A percentile compares a stretch with the other conserved stretches of the same genome.
Conservation (phyloP, 2,888 invertebrate species). For the Melanargia galathea region DNA sequence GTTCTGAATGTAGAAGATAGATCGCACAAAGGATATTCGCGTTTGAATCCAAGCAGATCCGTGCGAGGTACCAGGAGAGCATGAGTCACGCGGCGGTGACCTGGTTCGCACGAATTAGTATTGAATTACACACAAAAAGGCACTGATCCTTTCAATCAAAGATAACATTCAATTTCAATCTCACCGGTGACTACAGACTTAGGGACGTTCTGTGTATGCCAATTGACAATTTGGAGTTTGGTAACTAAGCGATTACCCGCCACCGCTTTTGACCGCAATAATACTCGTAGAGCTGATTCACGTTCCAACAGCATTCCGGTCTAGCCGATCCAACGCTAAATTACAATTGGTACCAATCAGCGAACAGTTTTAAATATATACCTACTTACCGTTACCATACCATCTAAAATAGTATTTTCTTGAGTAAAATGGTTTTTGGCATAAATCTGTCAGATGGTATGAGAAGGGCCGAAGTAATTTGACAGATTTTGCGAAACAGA, state of each 20-base stretch:
- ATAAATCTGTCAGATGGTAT: no score
- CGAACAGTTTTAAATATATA: no score
- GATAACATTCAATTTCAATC: conserved; percentile 18
- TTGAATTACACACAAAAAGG: conserved; percentile 17
- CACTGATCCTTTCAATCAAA: conserved; percentile 16
- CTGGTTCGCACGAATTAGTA: conserved; percentile 62
- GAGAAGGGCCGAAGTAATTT: no score
- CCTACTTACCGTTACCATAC: no score
- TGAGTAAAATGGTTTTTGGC: no score
- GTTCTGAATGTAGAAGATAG: not conserved
- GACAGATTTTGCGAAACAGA: no score
- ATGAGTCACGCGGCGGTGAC: conserved; percentile 57
- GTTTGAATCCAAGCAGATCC: conserved; percentile 14
- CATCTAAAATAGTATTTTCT: no score
- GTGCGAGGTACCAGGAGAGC: conserved; percentile 31
- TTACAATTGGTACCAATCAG: no score
- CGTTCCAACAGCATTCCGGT: not conserved
- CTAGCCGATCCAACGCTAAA: not conserved
- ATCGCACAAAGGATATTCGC: conserved; percentile 6
- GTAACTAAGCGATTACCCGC: not conserved
- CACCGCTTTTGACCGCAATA: not conserved
- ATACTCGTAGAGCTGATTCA: not conserved
- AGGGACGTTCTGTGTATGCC: not conserved
- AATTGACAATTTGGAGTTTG: conserved; percentile 10
- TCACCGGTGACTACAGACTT: not conserved